Evolutionary conservation across 2,797 vertebrate species (phyloP).

Genomic region (Enteromius fasciolatus): DNA sequence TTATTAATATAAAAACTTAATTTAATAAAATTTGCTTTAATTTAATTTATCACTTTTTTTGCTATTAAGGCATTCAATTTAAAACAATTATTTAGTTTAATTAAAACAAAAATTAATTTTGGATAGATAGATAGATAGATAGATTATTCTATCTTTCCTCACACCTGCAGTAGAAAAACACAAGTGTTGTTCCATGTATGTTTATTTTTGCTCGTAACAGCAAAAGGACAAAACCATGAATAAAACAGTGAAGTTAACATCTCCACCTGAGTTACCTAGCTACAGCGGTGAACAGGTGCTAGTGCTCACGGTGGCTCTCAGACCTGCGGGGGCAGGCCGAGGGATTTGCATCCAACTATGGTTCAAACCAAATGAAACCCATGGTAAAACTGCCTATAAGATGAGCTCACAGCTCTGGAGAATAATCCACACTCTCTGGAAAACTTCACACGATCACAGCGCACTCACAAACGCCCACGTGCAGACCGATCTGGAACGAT

Average conservation of each 20-base stretch:
- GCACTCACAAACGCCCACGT: constrained; percentile 44
- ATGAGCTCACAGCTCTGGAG: constrained; percentile 28
- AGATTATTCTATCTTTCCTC: neutral
- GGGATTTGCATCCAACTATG: neutral
- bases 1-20: too few relatives aligned
- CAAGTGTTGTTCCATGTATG: neutral
- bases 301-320: neutral
- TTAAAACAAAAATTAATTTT: neutral
- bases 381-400: neutral
- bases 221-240: constrained; percentile 12
- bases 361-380: constrained; percentile 9
- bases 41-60: neutral
- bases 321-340: constrained; percentile 1
- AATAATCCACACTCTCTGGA: constrained; percentile 39
- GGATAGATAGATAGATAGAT: neutral
- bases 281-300: neutral
- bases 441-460: constrained; percentile 21
- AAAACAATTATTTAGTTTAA: neutral
- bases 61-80: too few relatives aligned
- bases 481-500: constrained; percentile 39
- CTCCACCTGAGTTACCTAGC: constrained; percentile 11
- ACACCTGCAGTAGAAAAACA: neutral
- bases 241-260: constrained; percentile 3
- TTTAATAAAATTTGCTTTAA: too few relatives aligned
- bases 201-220: neutral